Evolutionary conservation across 2,797 vertebrate genomes (phyloP).

Genomic region (Enteromius anoplus): DNA sequence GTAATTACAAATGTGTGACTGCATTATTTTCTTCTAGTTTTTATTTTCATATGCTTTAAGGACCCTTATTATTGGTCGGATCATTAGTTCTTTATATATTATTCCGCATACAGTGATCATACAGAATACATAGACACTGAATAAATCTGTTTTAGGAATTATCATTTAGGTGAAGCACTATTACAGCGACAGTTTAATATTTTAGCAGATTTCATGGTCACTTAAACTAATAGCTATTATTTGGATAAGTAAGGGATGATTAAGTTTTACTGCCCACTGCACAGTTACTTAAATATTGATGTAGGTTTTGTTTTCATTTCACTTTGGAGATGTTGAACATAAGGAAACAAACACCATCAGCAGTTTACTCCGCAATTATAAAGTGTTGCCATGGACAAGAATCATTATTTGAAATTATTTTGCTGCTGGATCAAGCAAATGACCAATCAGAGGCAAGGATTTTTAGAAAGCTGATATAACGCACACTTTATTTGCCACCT

Average conservation of each 20-base stretch:
- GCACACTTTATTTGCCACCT: neutral
- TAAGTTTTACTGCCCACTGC: neutral
- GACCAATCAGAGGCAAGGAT: neutral
- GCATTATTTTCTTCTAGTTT: neutral
- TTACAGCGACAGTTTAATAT: neutral
- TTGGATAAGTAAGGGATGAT: neutral
- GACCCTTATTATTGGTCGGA: neutral
- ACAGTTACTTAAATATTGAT: neutral
- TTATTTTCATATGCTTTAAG: neutral
- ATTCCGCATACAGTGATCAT: neutral
- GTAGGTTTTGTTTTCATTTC: neutral
- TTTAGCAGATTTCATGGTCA: neutral
- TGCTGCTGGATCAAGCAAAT: neutral
- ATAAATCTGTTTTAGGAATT: constrained; percentile 1
- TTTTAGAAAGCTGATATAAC: neutral
- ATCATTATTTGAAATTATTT: neutral
- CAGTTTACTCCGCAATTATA: neutral
- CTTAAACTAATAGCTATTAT: neutral
- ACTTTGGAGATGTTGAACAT: neutral
- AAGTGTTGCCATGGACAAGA: neutral
- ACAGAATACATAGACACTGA: neutral
- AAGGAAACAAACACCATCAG: neutral
- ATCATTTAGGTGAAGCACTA: neutral
- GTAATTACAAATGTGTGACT: neutral
- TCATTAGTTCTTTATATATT: neutral